Base-by-base conservation (phyloP, 2,113 vertebrate genomes). In the Aplodontia rufa region DNA sequence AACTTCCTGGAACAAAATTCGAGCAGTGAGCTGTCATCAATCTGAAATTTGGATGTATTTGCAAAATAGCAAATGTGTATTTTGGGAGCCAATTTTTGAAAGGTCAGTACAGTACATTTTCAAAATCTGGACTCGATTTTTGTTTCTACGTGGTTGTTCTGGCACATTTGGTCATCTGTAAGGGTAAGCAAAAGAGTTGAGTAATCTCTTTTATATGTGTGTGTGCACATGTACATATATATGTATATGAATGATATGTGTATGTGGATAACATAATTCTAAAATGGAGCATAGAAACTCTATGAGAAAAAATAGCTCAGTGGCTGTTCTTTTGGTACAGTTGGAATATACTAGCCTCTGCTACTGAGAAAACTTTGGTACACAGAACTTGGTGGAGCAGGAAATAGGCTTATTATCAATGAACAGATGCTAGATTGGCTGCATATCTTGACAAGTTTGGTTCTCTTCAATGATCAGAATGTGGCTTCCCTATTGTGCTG, bases 61-160 rank as follows among this genome's bases (percentile, higher is more conserved):
- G 82, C 92, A 93, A 95, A 97, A 96, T 66, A 96, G 51, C 91
- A 97, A 97, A 97, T 93, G 51, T 86, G 32, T 64, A 78, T 89
- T 97, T 93, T 71, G 26, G 53, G 42, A 95, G 86, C 60, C 95
- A 96, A 80, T 51, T 95, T 97, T 96, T 97, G 55, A 97, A 97
- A 97, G 82, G 91, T 97, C 83, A 96, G 53, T 87, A 78, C 51
- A 87, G 79, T 84, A 37, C 55, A 72, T 84, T 96, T 97, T 93
- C 47, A 87, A 97, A 97, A 93, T 91, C 58, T 92, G 94, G 28
- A 90, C n/a, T 95, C 94, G 37, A 68, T 64, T 93, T 96, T 96
- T 96, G 55, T 96, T 96, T 95, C 64, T 83, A 83, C 66, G 76
- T 55, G 66, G 42, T 97, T 96, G 24, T 87, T 90, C 53, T 94